phyloP scores from a whole-genome alignment of 1,140 invertebrate species.

The Akabosia matsudoensis region DNA sequence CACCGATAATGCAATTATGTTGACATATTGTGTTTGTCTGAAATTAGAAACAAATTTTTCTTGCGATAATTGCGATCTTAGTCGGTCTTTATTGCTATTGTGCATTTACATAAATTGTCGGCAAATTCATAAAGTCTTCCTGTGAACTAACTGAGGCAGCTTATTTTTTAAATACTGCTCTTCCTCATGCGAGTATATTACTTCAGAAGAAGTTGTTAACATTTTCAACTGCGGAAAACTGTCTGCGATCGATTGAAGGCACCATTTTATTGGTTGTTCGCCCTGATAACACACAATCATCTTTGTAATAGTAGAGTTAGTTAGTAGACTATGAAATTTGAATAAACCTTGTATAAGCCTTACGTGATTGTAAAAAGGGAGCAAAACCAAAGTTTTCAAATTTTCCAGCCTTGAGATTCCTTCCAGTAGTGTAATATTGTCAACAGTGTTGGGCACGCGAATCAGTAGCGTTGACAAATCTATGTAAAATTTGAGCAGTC shows the following conservation, averaged over 20 bases:
- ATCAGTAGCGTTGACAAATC: not conserved
- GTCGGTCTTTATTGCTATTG: too few relatives aligned
- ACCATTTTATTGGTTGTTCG: not conserved
- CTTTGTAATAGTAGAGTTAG: too few relatives aligned
- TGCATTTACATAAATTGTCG: too few relatives aligned
- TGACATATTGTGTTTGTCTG: too few relatives aligned
- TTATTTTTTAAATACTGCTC: not conserved
- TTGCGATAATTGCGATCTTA: too few relatives aligned
- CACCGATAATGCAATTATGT: too few relatives aligned
- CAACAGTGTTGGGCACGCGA: not conserved
- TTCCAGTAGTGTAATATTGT: conserved; percentile 6
- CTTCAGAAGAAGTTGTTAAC: not conserved
- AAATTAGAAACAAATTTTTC: too few relatives aligned
- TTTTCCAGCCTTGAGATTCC: conserved; percentile 6
- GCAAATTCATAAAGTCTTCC: too few relatives aligned
- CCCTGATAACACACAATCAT: too few relatives aligned
- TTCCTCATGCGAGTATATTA: not conserved
- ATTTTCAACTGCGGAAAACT: not conserved
- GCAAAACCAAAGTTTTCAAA: not conserved
- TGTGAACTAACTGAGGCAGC: not conserved
- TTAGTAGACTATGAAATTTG: too few relatives aligned
- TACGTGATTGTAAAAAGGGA: conserved; percentile 4
- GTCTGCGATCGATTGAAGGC: not conserved
- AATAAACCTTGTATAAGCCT: too few relatives aligned
- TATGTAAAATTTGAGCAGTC: not conserved